Conservation (phyloP, 2,113 vertebrate species). For the Lamprotornis superbus region DNA sequence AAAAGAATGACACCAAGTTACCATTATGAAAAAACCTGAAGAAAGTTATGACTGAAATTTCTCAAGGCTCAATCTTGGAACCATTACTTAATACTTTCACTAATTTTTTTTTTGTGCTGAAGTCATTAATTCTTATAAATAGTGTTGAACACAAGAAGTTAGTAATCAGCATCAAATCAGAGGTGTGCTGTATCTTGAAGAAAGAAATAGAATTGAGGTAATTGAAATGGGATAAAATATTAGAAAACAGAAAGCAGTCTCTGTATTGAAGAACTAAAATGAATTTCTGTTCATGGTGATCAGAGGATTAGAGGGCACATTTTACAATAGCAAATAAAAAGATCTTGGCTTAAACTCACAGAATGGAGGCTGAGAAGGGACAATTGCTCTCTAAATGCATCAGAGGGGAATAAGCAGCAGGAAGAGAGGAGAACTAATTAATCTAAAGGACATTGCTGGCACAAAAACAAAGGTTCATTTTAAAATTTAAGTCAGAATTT, state of each 20-base stretch:
- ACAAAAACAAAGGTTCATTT: not conserved
- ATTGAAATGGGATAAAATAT: not conserved
- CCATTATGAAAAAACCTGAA: not conserved
- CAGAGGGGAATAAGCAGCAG: not conserved
- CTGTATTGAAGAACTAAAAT: not conserved
- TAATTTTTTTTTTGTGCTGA: not conserved
- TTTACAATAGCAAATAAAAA: not conserved
- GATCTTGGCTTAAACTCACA: not conserved
- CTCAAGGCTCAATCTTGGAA: not conserved
- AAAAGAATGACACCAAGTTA: not conserved
- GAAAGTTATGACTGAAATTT: not conserved
- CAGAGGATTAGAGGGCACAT: not conserved
- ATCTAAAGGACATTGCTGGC: not conserved
- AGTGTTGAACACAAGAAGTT: not conserved
- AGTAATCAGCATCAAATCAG: not conserved
- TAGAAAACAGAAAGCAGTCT: not conserved
- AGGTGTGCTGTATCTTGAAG: not conserved
- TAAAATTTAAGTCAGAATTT: constrained; percentile 1
- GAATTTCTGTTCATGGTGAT: not conserved
- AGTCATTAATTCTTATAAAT: not conserved
- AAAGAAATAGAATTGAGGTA: not conserved
- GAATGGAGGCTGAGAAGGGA: not conserved
- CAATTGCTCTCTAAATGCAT: not conserved
- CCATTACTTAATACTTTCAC: not conserved
- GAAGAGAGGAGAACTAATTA: not conserved